Percentiles rank a stretch among this genome's conserved stretches.
phyloP scores from a whole-genome alignment of 2,113 vertebrate genomes.

The Prionailurus bengalensis region DNA sequence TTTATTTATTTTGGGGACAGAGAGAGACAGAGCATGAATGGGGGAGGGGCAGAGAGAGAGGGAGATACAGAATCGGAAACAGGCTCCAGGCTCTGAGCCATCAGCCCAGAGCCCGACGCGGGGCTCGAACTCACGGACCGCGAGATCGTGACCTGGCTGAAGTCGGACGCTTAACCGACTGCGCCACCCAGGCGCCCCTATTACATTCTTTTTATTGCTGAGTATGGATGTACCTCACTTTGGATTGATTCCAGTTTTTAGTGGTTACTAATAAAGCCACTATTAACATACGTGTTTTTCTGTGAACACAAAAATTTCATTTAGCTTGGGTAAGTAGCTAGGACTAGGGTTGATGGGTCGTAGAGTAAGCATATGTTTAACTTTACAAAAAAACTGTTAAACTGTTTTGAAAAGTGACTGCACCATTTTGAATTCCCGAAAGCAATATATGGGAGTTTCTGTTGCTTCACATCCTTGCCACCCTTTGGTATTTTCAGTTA shows the following conservation, averaged over 20 bases:
- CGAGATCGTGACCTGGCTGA: too few species aligned
- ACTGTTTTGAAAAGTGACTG: neutral
- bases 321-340: neutral
- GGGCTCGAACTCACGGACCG: too few species aligned
- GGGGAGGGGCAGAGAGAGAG: too few species aligned
- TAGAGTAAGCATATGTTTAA: neutral
- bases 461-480: neutral
- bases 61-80: too few species aligned
- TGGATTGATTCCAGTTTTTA: neutral
- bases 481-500: neutral
- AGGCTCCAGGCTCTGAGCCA: too few species aligned
- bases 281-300: neutral
- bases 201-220: neutral
- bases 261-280: neutral
- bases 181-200: neutral
- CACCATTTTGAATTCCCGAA: neutral
- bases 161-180: too few species aligned
- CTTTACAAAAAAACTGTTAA: neutral
- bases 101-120: too few species aligned
- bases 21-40: too few species aligned
- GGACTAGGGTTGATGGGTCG: neutral
- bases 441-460: neutral
- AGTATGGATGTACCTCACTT: neutral
- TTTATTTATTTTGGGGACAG: too few species aligned
- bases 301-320: neutral